phyloP scores from a whole-genome alignment of 92 coral and sea anemone species.

The Muricea muricata region DNA sequence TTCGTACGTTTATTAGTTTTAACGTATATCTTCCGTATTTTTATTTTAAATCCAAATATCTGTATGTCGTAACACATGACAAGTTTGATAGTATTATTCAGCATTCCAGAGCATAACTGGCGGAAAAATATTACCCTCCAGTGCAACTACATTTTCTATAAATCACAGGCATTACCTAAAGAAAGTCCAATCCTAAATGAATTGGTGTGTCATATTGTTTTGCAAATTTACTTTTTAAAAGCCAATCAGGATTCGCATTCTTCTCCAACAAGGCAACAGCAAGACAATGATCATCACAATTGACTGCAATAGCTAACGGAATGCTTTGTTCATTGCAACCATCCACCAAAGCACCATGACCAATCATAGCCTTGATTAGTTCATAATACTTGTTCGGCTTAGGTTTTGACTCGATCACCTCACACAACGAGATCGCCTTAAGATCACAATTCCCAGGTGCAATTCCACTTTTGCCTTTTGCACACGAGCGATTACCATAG shows the following conservation, averaged over 20 bases:
- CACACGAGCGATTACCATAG: constrained; percentile 70
- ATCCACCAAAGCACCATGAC: constrained; percentile 74
- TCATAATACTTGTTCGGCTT: constrained; percentile 26
- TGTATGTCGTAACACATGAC: too few relatives aligned
- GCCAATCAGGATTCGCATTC: constrained; percentile 73
- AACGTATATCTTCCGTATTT: too few relatives aligned
- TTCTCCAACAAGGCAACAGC: constrained; percentile 68
- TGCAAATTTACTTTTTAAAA: constrained; percentile 21
- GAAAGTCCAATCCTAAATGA: constrained; percentile 66
- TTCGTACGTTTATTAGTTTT: too few relatives aligned
- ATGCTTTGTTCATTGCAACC: constrained; percentile 60
- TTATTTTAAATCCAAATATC: too few relatives aligned
- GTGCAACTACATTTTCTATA: too few relatives aligned
- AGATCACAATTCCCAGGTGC: constrained; percentile 67
- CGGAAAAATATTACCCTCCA: too few relatives aligned
- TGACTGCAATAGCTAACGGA: constrained; percentile 69
- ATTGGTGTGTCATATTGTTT: constrained; percentile 65
- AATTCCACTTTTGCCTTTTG: constrained; percentile 74
- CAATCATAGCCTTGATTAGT: constrained; percentile 66
- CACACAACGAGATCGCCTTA: constrained; percentile 69
- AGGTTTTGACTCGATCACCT: constrained; percentile 55
- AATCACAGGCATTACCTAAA: too few relatives aligned
- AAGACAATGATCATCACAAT: constrained; percentile 44
- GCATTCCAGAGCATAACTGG: too few relatives aligned
- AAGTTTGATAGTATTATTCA: too few relatives aligned